phyloP scores from a whole-genome alignment of 53 echinoderm and acorn worm species.

The Holothuria leucospilota region DNA sequence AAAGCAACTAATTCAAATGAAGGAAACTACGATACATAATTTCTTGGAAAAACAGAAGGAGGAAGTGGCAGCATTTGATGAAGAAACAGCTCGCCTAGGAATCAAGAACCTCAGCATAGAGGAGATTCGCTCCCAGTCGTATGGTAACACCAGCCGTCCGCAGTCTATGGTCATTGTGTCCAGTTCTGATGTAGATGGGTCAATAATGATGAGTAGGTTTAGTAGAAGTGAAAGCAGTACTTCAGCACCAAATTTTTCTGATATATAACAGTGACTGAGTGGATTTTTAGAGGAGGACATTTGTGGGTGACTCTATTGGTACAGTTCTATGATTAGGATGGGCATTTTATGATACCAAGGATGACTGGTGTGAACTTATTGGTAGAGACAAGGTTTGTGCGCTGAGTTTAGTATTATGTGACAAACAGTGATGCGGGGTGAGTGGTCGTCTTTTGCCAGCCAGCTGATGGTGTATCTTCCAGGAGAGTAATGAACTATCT shows the following conservation, averaged over 20 bases:
- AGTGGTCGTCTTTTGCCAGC: too few relatives aligned
- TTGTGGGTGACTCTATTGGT: too few relatives aligned
- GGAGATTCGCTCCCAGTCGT: constrained; percentile 79
- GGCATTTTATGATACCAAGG: too few relatives aligned
- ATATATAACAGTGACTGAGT: not conserved
- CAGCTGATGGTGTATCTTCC: too few relatives aligned
- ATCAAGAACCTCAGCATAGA: constrained; percentile 78
- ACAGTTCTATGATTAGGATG: too few relatives aligned
- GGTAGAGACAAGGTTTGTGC: too few relatives aligned
- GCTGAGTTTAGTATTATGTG: too few relatives aligned
- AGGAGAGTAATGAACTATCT: too few relatives aligned
- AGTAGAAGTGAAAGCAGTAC: constrained; percentile 83
- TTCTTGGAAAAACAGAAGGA: constrained; percentile 74
- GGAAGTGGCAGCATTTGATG: constrained; percentile 78
- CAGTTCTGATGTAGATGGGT: not conserved
- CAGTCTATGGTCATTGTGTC: constrained; percentile 64
- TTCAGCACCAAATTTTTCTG: constrained; percentile 70
- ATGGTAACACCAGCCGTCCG: constrained; percentile 66
- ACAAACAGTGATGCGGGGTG: too few relatives aligned
- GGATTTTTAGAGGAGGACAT: not conserved
- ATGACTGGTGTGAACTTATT: too few relatives aligned
- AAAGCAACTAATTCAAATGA: constrained; percentile 71
- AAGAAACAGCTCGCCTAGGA: constrained; percentile 70
- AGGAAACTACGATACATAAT: constrained; percentile 75
- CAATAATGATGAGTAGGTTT: constrained; percentile 31